Evolutionary conservation across 2,888 invertebrate species (phyloP).

Genomic region (Harmothoe impar): DNA sequence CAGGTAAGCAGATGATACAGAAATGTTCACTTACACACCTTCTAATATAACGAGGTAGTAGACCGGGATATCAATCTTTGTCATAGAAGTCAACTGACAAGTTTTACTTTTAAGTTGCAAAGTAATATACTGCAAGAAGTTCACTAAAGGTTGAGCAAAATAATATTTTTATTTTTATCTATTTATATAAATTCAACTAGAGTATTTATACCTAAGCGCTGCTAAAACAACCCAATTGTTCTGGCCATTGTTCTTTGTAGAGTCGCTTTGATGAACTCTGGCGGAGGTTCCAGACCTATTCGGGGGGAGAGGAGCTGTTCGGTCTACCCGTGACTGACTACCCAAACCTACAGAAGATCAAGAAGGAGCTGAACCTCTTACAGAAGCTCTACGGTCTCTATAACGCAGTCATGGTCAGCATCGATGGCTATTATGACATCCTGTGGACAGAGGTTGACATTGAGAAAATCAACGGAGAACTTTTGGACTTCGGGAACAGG

Average conservation of each 20-base stretch:
- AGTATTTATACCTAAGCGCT: too few relatives aligned
- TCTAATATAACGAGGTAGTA: too few relatives aligned
- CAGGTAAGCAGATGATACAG: conserved; percentile 72
- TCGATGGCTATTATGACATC: conserved; percentile 82
- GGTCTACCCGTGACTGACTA: conserved; percentile 81
- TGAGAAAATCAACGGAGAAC: conserved; percentile 81
- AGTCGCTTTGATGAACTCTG: conserved; percentile 81
- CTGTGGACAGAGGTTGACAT: conserved; percentile 83
- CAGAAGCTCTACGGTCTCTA: conserved; percentile 83
- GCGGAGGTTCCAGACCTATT: conserved; percentile 80
- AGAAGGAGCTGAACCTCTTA: conserved; percentile 81
- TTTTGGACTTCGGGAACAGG: conserved; percentile 81
- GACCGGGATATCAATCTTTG: too few relatives aligned
- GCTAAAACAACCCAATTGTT: too few relatives aligned
- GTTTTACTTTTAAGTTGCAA: too few relatives aligned
- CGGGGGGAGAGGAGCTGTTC: conserved; percentile 82
- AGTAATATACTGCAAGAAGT: too few relatives aligned
- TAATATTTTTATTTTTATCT: too few relatives aligned
- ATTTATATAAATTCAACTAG: too few relatives aligned
- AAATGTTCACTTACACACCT: too few relatives aligned
- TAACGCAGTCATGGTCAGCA: conserved; percentile 80
- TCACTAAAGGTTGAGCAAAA: too few relatives aligned
- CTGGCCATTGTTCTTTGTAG: conserved; percentile 71
- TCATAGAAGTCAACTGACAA: too few relatives aligned
- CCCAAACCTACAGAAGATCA: conserved; percentile 76